Evolutionary conservation across 2,113 vertebrate genomes (phyloP).

Genomic region (Argyrosomus japonicus): DNA sequence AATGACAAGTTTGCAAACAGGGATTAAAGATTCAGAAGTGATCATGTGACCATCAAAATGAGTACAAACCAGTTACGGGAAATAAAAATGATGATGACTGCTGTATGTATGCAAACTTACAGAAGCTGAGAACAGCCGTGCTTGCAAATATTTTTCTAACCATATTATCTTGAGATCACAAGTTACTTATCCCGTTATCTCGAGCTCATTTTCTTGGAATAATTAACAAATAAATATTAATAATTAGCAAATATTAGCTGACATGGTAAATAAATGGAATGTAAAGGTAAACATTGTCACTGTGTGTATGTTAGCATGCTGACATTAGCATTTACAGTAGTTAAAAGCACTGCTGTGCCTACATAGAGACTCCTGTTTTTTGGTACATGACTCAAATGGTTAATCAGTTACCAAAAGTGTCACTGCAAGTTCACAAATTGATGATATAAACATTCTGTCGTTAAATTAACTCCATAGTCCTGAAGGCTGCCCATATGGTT

Average conservation of each 20-base stretch:
- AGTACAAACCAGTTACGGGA: not conserved
- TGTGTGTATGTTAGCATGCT: not conserved
- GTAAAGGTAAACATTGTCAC: not conserved
- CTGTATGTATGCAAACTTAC: not conserved
- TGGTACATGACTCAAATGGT: not conserved
- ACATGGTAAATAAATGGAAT: not conserved
- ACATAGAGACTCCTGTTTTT: not conserved
- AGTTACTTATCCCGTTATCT: not conserved
- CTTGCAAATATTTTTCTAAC: no score
- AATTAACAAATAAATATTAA: no score
- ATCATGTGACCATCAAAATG: not conserved
- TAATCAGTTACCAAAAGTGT: not conserved
- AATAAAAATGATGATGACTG: not conserved
- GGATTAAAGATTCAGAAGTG: not conserved
- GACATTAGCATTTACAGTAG: not conserved
- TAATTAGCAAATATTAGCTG: not conserved
- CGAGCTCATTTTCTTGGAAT: no score
- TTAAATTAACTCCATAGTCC: constrained; percentile 7
- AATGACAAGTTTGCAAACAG: not conserved
- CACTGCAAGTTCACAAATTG: not conserved
- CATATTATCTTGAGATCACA: no score
- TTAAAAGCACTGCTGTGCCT: not conserved
- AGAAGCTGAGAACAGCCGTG: no score
- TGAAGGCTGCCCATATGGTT: constrained; percentile 14
- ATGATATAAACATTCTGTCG: constrained; percentile 21